phyloP scores from a whole-genome alignment of 2,113 vertebrate genomes.

The Onychorhynchus coronatus region DNA sequence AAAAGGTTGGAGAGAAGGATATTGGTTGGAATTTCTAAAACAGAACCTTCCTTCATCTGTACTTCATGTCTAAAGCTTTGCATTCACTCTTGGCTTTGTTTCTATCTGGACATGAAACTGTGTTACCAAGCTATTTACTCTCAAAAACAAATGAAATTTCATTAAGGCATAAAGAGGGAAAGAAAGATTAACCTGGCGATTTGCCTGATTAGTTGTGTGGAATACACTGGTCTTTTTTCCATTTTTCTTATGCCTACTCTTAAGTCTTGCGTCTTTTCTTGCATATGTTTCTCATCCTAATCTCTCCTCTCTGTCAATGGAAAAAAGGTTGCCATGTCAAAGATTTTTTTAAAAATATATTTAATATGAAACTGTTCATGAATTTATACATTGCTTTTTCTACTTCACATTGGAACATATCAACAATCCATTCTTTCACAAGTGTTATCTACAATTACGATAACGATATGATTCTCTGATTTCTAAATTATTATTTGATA shows the following conservation, averaged over 20 bases:
- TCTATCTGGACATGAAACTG: constrained; percentile 44
- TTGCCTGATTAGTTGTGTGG: constrained; percentile 53
- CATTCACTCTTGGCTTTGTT: constrained; percentile 31
- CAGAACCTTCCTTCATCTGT: constrained; percentile 17
- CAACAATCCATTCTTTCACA: constrained; percentile 14
- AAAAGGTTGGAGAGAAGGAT: not conserved
- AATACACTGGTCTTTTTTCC: constrained; percentile 11
- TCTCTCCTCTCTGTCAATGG: constrained; percentile 11
- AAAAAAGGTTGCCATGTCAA: constrained; percentile 50
- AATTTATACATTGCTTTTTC: constrained; percentile 7
- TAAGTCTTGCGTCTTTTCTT: constrained; percentile 20
- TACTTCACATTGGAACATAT: constrained; percentile 34
- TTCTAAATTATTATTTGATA: constrained; percentile 1
- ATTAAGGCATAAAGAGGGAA: constrained; percentile 13
- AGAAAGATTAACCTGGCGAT: constrained; percentile 32
- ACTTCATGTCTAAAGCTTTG: constrained; percentile 17
- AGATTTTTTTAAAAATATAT: not conserved
- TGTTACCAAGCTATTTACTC: constrained; percentile 17
- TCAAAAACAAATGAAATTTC: constrained; percentile 55
- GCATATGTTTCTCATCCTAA: constrained; percentile 63
- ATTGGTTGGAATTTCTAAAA: constrained; percentile 48
- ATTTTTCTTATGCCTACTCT: constrained; percentile 55
- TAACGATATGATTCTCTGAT: not conserved
- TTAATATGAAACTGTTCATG: constrained; percentile 30
- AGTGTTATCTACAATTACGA: constrained; percentile 20